Evolutionary conservation across 1,140 invertebrate genomes (phyloP).

Genomic region (Tetramorium alpestre): DNA sequence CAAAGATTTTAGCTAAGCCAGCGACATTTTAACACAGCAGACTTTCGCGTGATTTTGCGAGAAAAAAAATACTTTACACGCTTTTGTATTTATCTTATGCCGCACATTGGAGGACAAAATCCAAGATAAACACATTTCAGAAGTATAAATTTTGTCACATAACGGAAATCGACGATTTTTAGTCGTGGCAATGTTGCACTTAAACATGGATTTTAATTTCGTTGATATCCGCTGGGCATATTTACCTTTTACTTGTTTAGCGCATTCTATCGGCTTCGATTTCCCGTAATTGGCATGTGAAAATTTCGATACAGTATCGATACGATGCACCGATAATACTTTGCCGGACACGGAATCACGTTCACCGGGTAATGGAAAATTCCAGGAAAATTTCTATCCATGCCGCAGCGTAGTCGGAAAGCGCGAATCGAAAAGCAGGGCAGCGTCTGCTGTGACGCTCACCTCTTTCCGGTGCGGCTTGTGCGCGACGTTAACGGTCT

Average conservation of each 20-base stretch:
- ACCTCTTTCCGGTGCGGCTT: neutral
- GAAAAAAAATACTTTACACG: neutral
- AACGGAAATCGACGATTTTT: slow-evolving; percentile 1
- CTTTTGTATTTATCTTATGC: neutral
- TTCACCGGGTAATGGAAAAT: slow-evolving; percentile 71
- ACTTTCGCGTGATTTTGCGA: neutral
- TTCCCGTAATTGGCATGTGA: slow-evolving; percentile 58
- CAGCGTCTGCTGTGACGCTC: neutral
- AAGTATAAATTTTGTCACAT: neutral
- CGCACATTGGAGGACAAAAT: neutral
- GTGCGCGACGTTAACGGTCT: slow-evolving; percentile 10
- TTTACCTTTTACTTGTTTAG: slow-evolving; percentile 32
- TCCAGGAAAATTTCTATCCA: slow-evolving; percentile 71
- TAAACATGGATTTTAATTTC: slow-evolving; percentile 32
- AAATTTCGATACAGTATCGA: slow-evolving; percentile 64
- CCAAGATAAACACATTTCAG: neutral
- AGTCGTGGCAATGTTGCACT: neutral
- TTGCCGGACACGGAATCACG: slow-evolving; percentile 69
- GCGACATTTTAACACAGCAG: neutral
- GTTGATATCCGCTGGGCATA: neutral
- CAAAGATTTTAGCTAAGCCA: neutral
- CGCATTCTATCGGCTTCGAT: slow-evolving; percentile 54
- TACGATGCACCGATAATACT: slow-evolving; percentile 59
- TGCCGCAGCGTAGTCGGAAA: slow-evolving; percentile 1
- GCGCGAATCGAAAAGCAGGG: neutral